Evolutionary conservation across 1,140 invertebrate genomes (phyloP), one percentile per base, ranked within the genome.

Genomic region (Heliconius hewitsoni): DNA sequence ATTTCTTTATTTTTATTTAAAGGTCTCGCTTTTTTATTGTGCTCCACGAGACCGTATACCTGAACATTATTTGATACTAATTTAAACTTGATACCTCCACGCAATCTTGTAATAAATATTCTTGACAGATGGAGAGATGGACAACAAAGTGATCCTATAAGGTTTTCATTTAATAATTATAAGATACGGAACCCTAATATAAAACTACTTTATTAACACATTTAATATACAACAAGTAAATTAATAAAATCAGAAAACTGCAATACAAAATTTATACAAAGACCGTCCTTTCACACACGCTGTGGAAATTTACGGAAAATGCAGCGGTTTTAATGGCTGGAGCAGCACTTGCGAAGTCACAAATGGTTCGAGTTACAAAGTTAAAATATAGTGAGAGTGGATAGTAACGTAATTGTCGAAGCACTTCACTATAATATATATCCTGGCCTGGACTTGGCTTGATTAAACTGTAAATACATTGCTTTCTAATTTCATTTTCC

Each of bases 351-450:
- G 30, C 73, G 57, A 71, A 71, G 46, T 81, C 73, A 76, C 77
- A 75, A 81, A 81, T 78, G 76, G 74, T 55, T 71, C 42, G 73
- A 81, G 77, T 81, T 81, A 30, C 34, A 39, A 76, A 37, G 75
- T 76, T 70, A 50, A 27, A 60, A 74, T 73, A 55, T 39, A 77
- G 76, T 57, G 73, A 79, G 74, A 79, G 70, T 79, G 74, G 70
- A 46, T 74, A 52, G 71, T 39, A 16, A n/a, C 77, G 57, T 78
- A 74, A 80, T 80, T 80, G 73, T 50, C 77, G 60, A 66, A 66
- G 60, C 27, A 78, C 46, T 77, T 72, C n/a, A 18, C 34, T 3
- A 46, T 34, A 77, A 77, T 72, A 77, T 72, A 77, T 72, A 66
- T 30, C 23, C 23, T 18, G 27, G 2, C 4, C 11, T 66, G 13